A percentile compares a stretch with the other conserved stretches of the same genome.
These are phyloP conservation scores for Catamblyrhynchus diadema DNA, from an alignment of 2,797 vertebrate genomes.

Conservation along the genomic window DNA sequence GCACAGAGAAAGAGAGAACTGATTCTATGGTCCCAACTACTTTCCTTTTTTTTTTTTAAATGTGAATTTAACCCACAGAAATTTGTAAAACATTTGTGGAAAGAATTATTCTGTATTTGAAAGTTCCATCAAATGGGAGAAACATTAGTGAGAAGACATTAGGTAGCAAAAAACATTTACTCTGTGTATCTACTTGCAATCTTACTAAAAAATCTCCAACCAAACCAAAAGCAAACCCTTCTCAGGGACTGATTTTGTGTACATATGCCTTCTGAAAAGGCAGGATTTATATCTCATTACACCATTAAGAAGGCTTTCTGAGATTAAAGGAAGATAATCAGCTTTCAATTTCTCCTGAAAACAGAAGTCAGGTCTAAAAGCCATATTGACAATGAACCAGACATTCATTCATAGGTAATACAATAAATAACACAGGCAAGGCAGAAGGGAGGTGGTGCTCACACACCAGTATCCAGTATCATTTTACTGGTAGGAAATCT, in stretches of 20 bases:
- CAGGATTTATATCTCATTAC: neutral
- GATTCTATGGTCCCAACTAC: neutral
- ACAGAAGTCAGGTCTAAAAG: neutral
- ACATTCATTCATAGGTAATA: neutral
- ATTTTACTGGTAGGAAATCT: neutral
- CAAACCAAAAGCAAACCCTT: neutral
- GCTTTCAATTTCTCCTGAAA: neutral
- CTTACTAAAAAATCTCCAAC: neutral
- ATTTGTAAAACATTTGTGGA: neutral
- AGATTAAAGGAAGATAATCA: neutral
- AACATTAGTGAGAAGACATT: neutral
- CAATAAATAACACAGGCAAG: neutral
- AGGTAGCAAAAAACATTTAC: neutral
- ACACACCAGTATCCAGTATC: neutral
- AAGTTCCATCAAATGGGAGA: neutral
- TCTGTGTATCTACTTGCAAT: neutral
- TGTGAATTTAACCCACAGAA: neutral
- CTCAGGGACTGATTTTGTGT: neutral
- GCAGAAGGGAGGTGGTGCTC: neutral
- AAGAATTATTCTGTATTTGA: neutral
- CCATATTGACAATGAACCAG: neutral
- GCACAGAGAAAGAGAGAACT: neutral
- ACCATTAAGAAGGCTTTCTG: neutral
- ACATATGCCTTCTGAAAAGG: neutral
- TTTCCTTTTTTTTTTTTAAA: neutral